Evolutionary conservation across 2,113 vertebrate species (phyloP).

Genomic region (Lasiurus cinereus): DNA sequence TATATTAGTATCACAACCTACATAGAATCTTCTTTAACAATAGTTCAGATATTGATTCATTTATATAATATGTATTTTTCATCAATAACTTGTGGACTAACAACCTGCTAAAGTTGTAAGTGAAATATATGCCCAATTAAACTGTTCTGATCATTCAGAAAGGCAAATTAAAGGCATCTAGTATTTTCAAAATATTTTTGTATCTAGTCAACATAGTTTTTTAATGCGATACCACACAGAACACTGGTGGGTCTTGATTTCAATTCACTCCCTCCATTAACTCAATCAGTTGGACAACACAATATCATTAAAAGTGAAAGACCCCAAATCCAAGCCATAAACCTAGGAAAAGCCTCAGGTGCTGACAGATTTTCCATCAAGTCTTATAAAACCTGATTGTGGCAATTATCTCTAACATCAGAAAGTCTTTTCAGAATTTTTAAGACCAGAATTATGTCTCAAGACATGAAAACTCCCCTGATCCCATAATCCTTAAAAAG

Average conservation of each 20-base stretch:
- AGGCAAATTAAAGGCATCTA: conserved; percentile 9
- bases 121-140: background rate
- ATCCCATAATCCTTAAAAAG: conserved; percentile 82
- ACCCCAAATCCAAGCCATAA: conserved; percentile 71
- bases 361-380: conserved; percentile 75
- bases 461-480: conserved; percentile 82
- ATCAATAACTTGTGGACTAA: background rate
- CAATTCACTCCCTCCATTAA: conserved; percentile 73
- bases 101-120: background rate
- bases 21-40: background rate
- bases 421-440: conserved; percentile 81
- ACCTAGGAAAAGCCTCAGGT: conserved; percentile 76
- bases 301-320: conserved; percentile 75
- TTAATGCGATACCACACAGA: background rate
- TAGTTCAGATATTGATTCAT: background rate
- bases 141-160: conserved; percentile 13
- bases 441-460: conserved; percentile 82
- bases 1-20: background rate
- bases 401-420: conserved; percentile 80
- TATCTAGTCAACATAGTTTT: conserved; percentile 51
- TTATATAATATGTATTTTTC: background rate
- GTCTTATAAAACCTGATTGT: conserved; percentile 75
- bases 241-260: conserved; percentile 52
- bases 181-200: conserved; percentile 54
- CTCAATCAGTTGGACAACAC: conserved; percentile 63